These are phyloP conservation scores for Protophormia terraenovae DNA, from an alignment of 2,888 invertebrate genomes.

Conservation along the genomic window DNA sequence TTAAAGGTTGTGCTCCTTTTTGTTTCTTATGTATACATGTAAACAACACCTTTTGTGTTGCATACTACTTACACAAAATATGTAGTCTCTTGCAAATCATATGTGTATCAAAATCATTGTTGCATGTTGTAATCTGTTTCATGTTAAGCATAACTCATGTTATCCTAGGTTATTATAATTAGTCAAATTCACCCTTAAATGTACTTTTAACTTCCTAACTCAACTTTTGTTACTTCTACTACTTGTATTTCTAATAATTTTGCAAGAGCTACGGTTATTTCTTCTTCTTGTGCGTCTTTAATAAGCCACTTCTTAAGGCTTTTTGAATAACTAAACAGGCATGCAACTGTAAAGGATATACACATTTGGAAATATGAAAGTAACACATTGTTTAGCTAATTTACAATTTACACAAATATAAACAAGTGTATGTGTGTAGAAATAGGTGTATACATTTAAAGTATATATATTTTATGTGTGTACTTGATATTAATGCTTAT, in stretches of 20 bases:
- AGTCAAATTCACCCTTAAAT: slow-evolving; percentile 45
- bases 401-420: slow-evolving; percentile 39
- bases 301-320: slow-evolving; percentile 57
- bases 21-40: background rate
- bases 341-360: slow-evolving; percentile 13
- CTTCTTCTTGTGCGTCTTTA: slow-evolving; percentile 27
- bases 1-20: no score
- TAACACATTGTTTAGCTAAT: slow-evolving; percentile 57
- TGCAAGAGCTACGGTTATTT: slow-evolving; percentile 3
- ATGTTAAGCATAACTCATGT: slow-evolving; percentile 57
- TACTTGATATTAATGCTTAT: background rate
- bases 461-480: no score
- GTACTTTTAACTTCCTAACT: background rate
- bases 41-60: slow-evolving; percentile 43
- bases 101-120: slow-evolving; percentile 51
- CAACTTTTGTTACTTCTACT: slow-evolving; percentile 4
- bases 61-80: background rate
- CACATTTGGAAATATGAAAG: background rate
- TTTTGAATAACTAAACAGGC: slow-evolving; percentile 63
- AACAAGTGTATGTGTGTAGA: background rate
- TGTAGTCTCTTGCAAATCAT: slow-evolving; percentile 35
- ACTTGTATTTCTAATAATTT: background rate
- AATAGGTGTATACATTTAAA: background rate
- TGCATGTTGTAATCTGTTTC: slow-evolving; percentile 60
- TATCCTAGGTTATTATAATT: slow-evolving; percentile 56